phyloP scores from a whole-genome alignment of 1,140 invertebrate species.

The Bombus pyrosoma region DNA sequence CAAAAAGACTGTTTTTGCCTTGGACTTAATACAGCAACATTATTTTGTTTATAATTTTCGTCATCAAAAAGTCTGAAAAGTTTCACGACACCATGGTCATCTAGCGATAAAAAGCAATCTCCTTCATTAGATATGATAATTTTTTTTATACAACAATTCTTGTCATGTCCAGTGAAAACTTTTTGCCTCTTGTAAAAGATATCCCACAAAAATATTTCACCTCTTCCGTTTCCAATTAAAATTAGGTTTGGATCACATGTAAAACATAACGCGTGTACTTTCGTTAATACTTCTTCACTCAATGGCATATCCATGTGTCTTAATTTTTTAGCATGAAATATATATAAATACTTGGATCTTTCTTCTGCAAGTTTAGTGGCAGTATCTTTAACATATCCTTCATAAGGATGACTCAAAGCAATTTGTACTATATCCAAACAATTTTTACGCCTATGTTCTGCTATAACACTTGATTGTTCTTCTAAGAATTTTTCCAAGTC shows the following conservation, averaged over 20 bases:
- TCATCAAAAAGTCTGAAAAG: slow-evolving; percentile 70
- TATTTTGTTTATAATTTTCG: slow-evolving; percentile 54
- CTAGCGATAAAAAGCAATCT: slow-evolving; percentile 75
- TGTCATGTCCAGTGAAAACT: slow-evolving; percentile 69
- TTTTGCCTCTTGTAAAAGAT: slow-evolving; percentile 64
- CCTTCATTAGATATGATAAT: slow-evolving; percentile 71
- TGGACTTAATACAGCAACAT: slow-evolving; percentile 65
- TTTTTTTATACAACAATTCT: slow-evolving; percentile 71
- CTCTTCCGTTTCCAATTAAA: slow-evolving; percentile 72
- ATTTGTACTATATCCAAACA: slow-evolving; percentile 81
- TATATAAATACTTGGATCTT: slow-evolving; percentile 66
- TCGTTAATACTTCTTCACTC: slow-evolving; percentile 72
- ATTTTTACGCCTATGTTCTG: slow-evolving; percentile 77
- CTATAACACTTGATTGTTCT: slow-evolving; percentile 77
- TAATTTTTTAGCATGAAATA: slow-evolving; percentile 68
- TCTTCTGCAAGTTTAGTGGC: slow-evolving; percentile 75
- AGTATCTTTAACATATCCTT: slow-evolving; percentile 75
- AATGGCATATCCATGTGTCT: slow-evolving; percentile 57
- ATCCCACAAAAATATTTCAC: slow-evolving; percentile 75
- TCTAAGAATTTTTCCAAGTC: slow-evolving; percentile 77
- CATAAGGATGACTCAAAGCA: slow-evolving; percentile 77
- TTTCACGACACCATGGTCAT: slow-evolving; percentile 74
- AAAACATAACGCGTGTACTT: slow-evolving; percentile 70
- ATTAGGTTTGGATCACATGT: slow-evolving; percentile 74
- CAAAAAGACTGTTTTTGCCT: slow-evolving; percentile 75